Conservation (phyloP, 1,140 invertebrate genomes). For the Drosophila carrolli region DNA sequence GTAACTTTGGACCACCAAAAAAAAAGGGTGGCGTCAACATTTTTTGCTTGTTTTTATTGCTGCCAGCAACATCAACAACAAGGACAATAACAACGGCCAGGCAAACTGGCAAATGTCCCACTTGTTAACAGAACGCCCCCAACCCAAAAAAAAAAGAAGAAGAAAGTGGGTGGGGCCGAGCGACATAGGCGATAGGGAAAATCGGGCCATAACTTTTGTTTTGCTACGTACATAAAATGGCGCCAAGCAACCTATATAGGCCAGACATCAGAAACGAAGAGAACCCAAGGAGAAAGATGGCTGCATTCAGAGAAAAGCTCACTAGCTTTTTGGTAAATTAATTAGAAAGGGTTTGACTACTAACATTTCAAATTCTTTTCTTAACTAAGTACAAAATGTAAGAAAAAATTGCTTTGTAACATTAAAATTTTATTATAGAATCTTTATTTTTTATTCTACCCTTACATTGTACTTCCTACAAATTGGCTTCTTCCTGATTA, state of each 20-base stretch:
- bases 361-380: background rate
- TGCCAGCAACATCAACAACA: slow-evolving; percentile 68
- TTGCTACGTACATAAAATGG: slow-evolving; percentile 82
- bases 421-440: too few species aligned
- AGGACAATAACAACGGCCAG: slow-evolving; percentile 44
- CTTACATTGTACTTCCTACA: too few species aligned
- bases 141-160: slow-evolving; percentile 11
- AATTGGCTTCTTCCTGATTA: too few species aligned
- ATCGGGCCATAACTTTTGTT: slow-evolving; percentile 82
- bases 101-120: slow-evolving; percentile 77
- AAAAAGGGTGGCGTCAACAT: slow-evolving; percentile 80
- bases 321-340: too few species aligned
- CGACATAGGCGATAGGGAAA: slow-evolving; percentile 58
- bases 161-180: slow-evolving; percentile 32
- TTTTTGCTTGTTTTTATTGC: slow-evolving; percentile 79
- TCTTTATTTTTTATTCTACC: too few species aligned
- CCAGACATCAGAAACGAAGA: slow-evolving; percentile 60
- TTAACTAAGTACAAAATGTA: too few species aligned
- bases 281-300: slow-evolving; percentile 32
- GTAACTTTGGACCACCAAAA: slow-evolving; percentile 45
- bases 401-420: too few species aligned
- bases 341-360: background rate
- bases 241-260: slow-evolving; percentile 82
- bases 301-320: slow-evolving; percentile 17
- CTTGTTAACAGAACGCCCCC: slow-evolving; percentile 69